Conservation (phyloP, 1,140 invertebrate species). For the Hylyphantes graminicola region DNA sequence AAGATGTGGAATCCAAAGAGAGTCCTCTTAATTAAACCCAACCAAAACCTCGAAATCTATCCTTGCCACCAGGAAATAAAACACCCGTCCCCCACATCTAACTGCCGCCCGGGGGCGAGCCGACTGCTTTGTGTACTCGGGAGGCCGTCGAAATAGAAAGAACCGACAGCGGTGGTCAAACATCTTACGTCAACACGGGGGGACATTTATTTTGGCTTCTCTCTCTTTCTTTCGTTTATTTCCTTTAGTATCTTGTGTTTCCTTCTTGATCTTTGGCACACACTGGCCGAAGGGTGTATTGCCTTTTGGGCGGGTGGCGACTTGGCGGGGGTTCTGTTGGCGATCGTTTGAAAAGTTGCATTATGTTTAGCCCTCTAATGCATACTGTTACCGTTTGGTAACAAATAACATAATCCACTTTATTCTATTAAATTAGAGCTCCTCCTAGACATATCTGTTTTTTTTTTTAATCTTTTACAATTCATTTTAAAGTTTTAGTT, state of each 20-base stretch:
- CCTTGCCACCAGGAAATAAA: slow-evolving; percentile 30
- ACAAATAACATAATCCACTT: too few species aligned
- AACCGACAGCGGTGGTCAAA: slow-evolving; percentile 54
- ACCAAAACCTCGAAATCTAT: too few species aligned
- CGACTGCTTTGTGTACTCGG: slow-evolving; percentile 46
- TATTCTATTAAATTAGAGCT: too few species aligned
- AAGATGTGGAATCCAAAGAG: too few species aligned
- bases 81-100: slow-evolving; percentile 10
- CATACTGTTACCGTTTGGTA: too few species aligned
- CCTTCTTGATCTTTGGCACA: slow-evolving; percentile 20
- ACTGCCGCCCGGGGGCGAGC: slow-evolving; percentile 30
- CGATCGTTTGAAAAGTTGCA: not conserved
- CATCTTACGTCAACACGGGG: slow-evolving; percentile 54
- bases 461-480: too few species aligned
- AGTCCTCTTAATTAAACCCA: too few species aligned
- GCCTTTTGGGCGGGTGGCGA: slow-evolving; percentile 1
- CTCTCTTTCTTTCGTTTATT: not conserved
- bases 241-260: not conserved
- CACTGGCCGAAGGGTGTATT: not conserved
- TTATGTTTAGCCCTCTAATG: too few species aligned
- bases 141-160: slow-evolving; percentile 56
- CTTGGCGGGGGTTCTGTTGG: slow-evolving; percentile 36
- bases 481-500: too few species aligned
- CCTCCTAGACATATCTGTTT: too few species aligned
- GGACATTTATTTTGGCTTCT: slow-evolving; percentile 22